These are phyloP conservation scores for Pseudopodoces humilis DNA, from an alignment of 2,113 vertebrate genomes.

Conservation along the genomic window DNA sequence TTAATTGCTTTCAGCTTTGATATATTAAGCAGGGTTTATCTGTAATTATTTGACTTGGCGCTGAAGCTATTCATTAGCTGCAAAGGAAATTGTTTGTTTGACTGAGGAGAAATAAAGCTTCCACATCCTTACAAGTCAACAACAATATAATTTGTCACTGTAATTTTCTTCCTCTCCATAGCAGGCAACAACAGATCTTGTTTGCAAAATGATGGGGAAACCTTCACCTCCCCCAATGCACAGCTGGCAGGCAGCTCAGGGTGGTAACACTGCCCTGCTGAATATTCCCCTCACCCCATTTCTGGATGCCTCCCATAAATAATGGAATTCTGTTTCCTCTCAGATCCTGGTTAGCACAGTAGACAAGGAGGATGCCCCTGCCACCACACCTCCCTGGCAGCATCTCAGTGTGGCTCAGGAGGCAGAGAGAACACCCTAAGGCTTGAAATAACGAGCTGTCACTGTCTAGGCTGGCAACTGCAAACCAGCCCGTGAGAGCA, in stretches of 20 bases:
- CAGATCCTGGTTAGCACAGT: background rate
- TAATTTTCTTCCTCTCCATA: background rate
- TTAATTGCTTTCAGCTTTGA: constrained; percentile 17
- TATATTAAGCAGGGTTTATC: constrained; percentile 24
- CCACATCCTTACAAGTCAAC: background rate
- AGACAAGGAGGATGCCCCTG: background rate
- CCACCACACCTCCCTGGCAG: background rate
- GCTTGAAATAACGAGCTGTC: constrained; percentile 8
- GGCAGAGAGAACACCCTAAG: background rate
- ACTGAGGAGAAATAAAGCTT: constrained; percentile 31
- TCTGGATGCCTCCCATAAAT: background rate
- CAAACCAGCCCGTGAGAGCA: background rate
- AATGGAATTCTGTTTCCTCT: background rate
- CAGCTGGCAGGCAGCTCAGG: background rate
- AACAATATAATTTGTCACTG: constrained; percentile 34
- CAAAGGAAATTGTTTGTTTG: constrained; percentile 28
- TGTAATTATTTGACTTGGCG: constrained; percentile 8
- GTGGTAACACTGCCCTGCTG: background rate
- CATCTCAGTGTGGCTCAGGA: background rate
- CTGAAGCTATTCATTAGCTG: constrained; percentile 34
- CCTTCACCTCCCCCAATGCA: background rate
- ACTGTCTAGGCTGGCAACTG: background rate
- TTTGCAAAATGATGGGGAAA: constrained; percentile 9
- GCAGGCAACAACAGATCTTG: background rate
- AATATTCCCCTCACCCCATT: background rate